Conservation (phyloP, 2,888 invertebrate species). For the Orgyia antiqua region DNA sequence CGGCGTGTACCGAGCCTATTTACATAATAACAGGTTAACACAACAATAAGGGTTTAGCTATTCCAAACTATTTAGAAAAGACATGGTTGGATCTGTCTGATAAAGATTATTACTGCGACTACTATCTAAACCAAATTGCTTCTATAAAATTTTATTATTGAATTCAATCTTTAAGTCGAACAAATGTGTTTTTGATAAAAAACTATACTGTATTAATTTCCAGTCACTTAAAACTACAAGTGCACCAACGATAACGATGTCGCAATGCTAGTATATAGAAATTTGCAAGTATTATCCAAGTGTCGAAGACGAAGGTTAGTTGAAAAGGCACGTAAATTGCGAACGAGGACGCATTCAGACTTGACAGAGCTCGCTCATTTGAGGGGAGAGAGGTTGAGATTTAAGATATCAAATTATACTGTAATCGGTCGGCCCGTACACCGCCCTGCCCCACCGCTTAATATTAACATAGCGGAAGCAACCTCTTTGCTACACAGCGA, state of each 20-base stretch:
- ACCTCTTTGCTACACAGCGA: slow-evolving; percentile 55
- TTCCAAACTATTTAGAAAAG: too few species aligned
- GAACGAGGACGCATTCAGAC: slow-evolving; percentile 60
- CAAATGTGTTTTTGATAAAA: too few species aligned
- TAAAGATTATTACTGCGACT: too few species aligned
- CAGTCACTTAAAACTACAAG: too few species aligned
- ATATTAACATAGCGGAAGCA: slow-evolving; percentile 67
- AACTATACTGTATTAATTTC: too few species aligned
- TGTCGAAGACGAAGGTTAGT: slow-evolving; percentile 32
- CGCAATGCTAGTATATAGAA: slow-evolving; percentile 30
- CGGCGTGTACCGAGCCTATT: slow-evolving; percentile 17
- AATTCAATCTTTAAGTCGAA: too few species aligned
- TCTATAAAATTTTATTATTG: too few species aligned
- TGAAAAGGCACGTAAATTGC: slow-evolving; percentile 70
- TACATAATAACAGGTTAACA: slow-evolving; percentile 14
- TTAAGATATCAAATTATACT: slow-evolving; percentile 71
- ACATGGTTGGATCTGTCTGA: too few species aligned
- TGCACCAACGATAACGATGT: slow-evolving; percentile 29
- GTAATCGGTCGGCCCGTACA: slow-evolving; percentile 58
- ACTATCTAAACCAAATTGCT: too few species aligned
- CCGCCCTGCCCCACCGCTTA: slow-evolving; percentile 42
- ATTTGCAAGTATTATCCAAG: slow-evolving; percentile 39
- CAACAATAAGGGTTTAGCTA: too few species aligned
- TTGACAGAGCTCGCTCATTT: slow-evolving; percentile 51
- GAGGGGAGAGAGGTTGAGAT: slow-evolving; percentile 53